phyloP scores from a whole-genome alignment of 2,888 invertebrate species.

The Ophion slaviceki region DNA sequence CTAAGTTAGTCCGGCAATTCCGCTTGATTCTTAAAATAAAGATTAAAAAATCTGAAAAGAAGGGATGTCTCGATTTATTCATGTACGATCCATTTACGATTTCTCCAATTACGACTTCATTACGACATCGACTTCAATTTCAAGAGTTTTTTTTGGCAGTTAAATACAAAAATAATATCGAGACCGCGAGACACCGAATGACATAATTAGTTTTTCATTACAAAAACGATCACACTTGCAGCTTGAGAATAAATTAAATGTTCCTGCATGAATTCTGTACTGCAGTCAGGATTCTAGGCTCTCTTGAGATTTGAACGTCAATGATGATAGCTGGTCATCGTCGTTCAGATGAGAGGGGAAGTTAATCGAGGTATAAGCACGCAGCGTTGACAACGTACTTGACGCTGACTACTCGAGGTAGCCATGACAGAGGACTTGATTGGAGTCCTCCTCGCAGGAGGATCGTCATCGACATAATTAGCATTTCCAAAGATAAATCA shows the following conservation, averaged over 20 bases:
- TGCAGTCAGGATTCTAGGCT: slow-evolving; percentile 7
- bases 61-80: too few species aligned
- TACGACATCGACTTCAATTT: not conserved
- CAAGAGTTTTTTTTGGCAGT: not conserved
- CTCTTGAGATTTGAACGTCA: slow-evolving; percentile 19
- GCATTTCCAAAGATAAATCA: not conserved
- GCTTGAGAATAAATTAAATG: slow-evolving; percentile 57
- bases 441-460: not conserved
- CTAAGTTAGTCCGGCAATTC: too few species aligned
- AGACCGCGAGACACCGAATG: not conserved
- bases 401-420: slow-evolving; percentile 32
- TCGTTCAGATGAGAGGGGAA: slow-evolving; percentile 14
- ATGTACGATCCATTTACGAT: too few species aligned
- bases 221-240: slow-evolving; percentile 29
- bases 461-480: slow-evolving; percentile 19
- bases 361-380: slow-evolving; percentile 47
- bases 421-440: slow-evolving; percentile 19
- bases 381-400: slow-evolving; percentile 27
- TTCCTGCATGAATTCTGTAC: slow-evolving; percentile 19
- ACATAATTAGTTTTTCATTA: slow-evolving; percentile 26
- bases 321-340: slow-evolving; percentile 48
- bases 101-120: too few species aligned
- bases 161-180: not conserved
- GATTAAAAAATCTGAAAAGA: too few species aligned
- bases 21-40: too few species aligned